These are phyloP conservation scores for Myiopsitta monachus DNA, from an alignment of 2,113 vertebrate genomes.

Conservation along the genomic window DNA sequence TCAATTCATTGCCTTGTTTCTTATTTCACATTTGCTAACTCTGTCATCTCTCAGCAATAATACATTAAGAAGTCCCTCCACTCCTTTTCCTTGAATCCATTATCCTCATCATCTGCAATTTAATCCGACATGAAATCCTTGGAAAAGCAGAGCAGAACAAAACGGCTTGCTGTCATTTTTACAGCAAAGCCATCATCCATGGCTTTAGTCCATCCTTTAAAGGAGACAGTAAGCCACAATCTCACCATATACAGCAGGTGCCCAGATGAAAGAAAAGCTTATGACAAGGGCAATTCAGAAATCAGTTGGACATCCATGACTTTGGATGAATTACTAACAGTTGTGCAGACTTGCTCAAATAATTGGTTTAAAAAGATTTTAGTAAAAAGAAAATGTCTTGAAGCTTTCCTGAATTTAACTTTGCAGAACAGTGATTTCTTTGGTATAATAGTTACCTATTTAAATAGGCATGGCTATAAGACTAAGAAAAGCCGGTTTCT, in stretches of 20 bases:
- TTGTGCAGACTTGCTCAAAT: background rate
- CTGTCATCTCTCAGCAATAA: background rate
- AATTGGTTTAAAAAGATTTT: background rate
- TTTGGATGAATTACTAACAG: background rate
- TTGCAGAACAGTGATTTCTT: background rate
- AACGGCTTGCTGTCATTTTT: background rate
- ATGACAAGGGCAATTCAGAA: background rate
- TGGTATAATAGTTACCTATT: background rate
- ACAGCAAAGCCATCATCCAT: background rate
- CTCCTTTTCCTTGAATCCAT: background rate
- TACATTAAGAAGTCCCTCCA: background rate
- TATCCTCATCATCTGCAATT: background rate
- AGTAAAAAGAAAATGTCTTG: background rate
- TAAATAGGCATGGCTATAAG: background rate
- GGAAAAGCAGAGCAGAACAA: background rate
- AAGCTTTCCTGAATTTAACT: background rate
- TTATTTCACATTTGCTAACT: background rate
- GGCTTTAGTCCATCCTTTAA: background rate
- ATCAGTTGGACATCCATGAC: background rate
- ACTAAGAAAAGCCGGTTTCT: background rate
- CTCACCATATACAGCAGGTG: background rate
- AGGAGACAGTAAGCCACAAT: background rate
- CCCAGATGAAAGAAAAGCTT: background rate
- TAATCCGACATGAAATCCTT: background rate
- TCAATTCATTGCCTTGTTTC: background rate